These are phyloP conservation scores for Echinarachnius parma DNA, from an alignment of 53 echinoderm and acorn worm genomes.

Conservation along the genomic window DNA sequence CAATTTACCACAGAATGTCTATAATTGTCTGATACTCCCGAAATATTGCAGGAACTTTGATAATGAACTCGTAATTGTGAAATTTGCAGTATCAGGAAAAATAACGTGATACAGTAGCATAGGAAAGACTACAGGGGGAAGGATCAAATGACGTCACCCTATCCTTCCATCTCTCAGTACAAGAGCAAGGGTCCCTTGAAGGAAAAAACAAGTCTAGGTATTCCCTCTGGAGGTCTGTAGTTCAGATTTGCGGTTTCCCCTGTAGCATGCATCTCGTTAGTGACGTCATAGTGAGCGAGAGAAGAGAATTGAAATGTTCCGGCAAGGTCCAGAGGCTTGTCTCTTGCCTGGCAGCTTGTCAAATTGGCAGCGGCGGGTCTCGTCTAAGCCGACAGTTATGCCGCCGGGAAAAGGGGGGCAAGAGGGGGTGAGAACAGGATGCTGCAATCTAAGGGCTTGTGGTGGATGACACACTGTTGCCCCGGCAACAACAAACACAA, in stretches of 20 bases:
- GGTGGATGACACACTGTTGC: conserved; percentile 47
- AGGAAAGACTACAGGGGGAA: too few species aligned
- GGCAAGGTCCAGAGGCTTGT: conserved; percentile 16
- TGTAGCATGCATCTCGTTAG: conserved; percentile 7
- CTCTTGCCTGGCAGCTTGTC: conserved; percentile 34
- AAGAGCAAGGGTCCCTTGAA: background rate
- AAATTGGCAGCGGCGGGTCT: conserved; percentile 14
- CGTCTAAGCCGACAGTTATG: conserved; percentile 37
- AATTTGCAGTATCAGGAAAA: too few species aligned
- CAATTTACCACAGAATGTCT: too few species aligned
- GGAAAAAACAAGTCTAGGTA: conserved; percentile 52
- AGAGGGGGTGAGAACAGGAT: conserved; percentile 48
- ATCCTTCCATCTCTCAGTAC: too few species aligned
- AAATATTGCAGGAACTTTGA: too few species aligned
- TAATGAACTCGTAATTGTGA: too few species aligned
- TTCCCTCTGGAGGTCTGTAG: conserved; percentile 15
- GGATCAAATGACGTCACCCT: background rate
- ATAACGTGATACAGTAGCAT: too few species aligned
- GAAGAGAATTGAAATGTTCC: conserved; percentile 30
- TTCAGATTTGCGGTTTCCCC: conserved; percentile 4
- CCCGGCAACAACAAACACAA: conserved; percentile 31
- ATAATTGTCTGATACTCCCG: too few species aligned
- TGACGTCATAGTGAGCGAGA: conserved; percentile 36
- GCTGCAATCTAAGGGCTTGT: conserved; percentile 21
- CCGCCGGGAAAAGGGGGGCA: conserved; percentile 31